Evolutionary conservation across 2,797 vertebrate genomes (phyloP), one percentile per base, ranked within the genome.

Genomic region (Etheostoma perlongum): DNA sequence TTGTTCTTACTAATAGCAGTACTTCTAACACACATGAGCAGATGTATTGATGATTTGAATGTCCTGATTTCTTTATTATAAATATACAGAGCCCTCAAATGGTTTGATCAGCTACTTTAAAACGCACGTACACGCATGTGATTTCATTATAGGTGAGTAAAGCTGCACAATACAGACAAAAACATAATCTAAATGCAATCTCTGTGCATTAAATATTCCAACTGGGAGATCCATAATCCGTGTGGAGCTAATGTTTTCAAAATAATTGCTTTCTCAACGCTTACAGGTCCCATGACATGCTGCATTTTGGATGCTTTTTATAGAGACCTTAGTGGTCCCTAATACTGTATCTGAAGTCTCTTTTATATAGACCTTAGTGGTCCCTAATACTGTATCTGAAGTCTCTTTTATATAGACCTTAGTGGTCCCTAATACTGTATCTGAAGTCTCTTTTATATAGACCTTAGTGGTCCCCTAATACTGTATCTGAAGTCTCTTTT

Each of bases 181-280:
- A 30, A 11, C 47, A 49, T 42, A 60, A 77, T 79, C 51, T 30
- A 85, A 73, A 48, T 65, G 60, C 19, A 62, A 30, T 73, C 47
- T 81, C 23, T 61, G 12, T 13, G 23, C 3, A 0, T 57, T 76
- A 48, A 14, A 15, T 53, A 58, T 62, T 46, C 6, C n/a, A 36
- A 48, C 30, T 25, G 49, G n/a, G 58, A 27, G 40, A 52, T 12
- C 54, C 52, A 18, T 36, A 63, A 67, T 80, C 25, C 0, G 10
- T 44, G 65, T 48, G 33, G 33, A 44, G 54, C 21, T 21, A 51
- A 40, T 44, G 30, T 65, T 78, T 66, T 51, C 42, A 51, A 15
- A 79, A 36, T 62, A 60, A 62, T 80, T 58, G 44, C 48, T 67
- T 78, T 62, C 67, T 62, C 54, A 46, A n/a, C 0, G 5, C 64